Conservation (phyloP, 2,113 vertebrate species). For the Myocastor coypus region DNA sequence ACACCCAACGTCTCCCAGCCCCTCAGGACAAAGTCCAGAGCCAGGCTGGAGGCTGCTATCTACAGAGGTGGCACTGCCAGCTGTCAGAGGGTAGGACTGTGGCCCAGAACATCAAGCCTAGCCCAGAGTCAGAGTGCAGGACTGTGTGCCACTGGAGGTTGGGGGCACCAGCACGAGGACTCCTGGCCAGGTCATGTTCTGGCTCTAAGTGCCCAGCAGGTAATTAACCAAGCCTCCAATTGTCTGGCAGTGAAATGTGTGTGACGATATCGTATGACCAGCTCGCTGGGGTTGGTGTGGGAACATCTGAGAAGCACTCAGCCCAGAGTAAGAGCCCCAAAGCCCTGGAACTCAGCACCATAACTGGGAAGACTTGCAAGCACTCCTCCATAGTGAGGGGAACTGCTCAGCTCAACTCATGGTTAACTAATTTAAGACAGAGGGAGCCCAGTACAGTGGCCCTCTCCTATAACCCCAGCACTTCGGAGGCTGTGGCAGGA, state of each 20-base stretch:
- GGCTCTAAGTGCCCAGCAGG: not conserved
- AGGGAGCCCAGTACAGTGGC: not conserved
- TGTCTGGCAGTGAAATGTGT: not conserved
- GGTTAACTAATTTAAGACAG: not conserved
- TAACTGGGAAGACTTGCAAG: too few species aligned
- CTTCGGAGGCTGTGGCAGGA: not conserved
- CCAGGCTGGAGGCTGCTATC: not conserved
- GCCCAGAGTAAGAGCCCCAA: not conserved
- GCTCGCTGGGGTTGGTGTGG: not conserved
- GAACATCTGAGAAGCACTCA: not conserved
- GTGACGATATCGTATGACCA: fast-evolving
- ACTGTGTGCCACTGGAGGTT: not conserved
- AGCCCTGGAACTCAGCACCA: not conserved
- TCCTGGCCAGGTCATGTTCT: not conserved
- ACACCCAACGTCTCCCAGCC: not conserved
- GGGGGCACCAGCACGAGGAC: not conserved
- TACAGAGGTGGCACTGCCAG: not conserved
- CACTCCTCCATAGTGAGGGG: not conserved
- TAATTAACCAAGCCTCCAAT: conserved; percentile 6
- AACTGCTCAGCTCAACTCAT: not conserved
- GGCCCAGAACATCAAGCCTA: not conserved
- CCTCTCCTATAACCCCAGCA: not conserved
- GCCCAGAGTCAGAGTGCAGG: not conserved
- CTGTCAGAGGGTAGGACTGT: too few species aligned
- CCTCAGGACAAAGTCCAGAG: not conserved